These are phyloP conservation scores for Odontophorus gujanensis DNA, from an alignment of 2,113 vertebrate species.

Conservation along the genomic window DNA sequence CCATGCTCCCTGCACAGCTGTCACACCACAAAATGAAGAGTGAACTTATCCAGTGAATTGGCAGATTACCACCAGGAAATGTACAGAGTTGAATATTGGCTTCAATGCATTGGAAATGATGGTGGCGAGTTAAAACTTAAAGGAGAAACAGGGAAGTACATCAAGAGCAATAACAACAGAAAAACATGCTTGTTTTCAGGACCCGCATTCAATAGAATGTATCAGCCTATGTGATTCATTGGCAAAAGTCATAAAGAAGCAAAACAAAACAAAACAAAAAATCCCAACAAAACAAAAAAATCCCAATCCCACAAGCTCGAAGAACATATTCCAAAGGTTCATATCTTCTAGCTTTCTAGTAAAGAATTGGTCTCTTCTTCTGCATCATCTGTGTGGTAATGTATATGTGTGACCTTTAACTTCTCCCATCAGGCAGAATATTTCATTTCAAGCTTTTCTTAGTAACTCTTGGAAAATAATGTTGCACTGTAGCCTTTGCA, in stretches of 20 bases:
- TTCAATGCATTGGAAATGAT: no score
- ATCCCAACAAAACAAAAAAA: neutral
- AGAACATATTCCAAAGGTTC: neutral
- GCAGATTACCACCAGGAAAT: no score
- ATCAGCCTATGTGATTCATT: neutral
- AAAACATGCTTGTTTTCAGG: neutral
- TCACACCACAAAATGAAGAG: no score
- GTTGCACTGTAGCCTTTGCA: neutral
- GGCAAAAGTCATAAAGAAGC: neutral
- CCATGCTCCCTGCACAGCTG: no score
- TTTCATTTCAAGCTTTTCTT: neutral
- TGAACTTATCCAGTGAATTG: no score
- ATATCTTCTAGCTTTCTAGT: neutral
- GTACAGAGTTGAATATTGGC: no score
- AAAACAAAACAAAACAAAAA: neutral
- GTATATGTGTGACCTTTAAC: neutral
- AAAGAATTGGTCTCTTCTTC: neutral
- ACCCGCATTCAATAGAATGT: neutral
- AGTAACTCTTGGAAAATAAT: neutral
- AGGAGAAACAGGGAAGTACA: neutral
- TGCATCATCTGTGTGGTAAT: neutral
- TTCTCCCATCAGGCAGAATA: neutral
- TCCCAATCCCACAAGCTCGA: neutral
- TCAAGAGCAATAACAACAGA: neutral
- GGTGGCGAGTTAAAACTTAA: neutral